Conservation (phyloP, 2,797 vertebrate genomes). For the Remorina albescens region DNA sequence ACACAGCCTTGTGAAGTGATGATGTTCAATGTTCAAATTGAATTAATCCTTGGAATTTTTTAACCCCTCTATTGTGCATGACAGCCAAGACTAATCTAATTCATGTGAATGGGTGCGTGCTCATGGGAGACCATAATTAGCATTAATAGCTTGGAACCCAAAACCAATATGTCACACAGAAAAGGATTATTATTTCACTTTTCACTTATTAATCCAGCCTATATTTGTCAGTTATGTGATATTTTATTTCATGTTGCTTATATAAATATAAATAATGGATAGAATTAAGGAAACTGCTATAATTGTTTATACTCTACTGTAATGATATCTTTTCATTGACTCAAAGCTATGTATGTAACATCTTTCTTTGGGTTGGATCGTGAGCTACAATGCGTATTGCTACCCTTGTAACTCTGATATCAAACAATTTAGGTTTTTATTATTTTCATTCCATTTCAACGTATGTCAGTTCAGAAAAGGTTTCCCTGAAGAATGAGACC, state of each 20-base stretch:
- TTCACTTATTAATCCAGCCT: background rate
- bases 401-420: too few species aligned
- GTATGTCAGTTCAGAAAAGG: too few species aligned
- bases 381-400: too few species aligned
- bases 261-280: background rate
- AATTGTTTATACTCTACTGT: background rate
- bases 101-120: conserved; percentile 22
- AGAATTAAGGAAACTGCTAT: background rate
- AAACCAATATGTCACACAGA: conserved; percentile 17
- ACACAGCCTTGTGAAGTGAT: conserved; percentile 37
- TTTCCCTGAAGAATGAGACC: too few species aligned
- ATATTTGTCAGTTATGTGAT: background rate
- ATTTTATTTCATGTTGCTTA: background rate
- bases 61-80: conserved; percentile 20
- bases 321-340: background rate
- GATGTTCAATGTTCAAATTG: conserved; percentile 46
- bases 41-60: conserved; percentile 41
- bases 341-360: background rate
- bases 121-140: conserved; percentile 28
- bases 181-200: conserved; percentile 11
- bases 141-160: conserved; percentile 28
- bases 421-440: too few species aligned
- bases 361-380: too few species aligned
- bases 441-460: too few species aligned
- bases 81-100: conserved; percentile 36